Evolutionary conservation across 2,113 vertebrate genomes (phyloP).

Genomic region (Benitochromis conjunctus): DNA sequence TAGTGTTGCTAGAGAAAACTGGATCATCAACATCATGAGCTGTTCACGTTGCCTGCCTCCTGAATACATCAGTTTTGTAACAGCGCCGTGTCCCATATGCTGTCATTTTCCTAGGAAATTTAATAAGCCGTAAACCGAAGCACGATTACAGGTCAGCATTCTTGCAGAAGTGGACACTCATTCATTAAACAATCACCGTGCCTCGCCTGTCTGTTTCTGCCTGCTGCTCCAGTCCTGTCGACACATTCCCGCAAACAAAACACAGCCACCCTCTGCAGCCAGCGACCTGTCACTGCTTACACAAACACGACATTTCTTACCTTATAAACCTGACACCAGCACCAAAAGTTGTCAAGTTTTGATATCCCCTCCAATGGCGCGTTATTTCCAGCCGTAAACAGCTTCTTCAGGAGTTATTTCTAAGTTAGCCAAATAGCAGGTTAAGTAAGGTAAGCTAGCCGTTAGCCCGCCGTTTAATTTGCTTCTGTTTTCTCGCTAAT

Average conservation of each 20-base stretch:
- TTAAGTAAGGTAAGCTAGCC: constrained; percentile 40
- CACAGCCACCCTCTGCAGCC: neutral
- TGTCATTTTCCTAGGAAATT: neutral
- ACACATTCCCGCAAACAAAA: constrained; percentile 6
- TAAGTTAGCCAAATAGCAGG: constrained; percentile 23
- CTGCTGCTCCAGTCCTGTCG: neutral
- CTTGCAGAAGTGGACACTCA: neutral
- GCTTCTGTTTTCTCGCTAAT: neutral
- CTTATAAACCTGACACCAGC: neutral
- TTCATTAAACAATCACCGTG: neutral
- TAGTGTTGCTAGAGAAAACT: neutral
- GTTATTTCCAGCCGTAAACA: neutral
- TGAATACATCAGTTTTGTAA: neutral
- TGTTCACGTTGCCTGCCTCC: neutral
- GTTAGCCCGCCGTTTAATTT: constrained; percentile 36
- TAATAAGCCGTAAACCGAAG: neutral
- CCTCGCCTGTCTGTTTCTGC: neutral
- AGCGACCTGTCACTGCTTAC: neutral
- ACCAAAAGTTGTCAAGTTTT: neutral
- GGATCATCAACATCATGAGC: neutral
- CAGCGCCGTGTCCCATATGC: neutral
- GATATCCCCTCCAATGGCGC: neutral
- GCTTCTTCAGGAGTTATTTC: neutral
- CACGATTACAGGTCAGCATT: neutral
- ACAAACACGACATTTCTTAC: constrained; percentile 33